Evolutionary conservation across 1,140 invertebrate genomes (phyloP), one percentile per base, ranked within the genome.

Genomic region (Brachionus plicatilis): DNA sequence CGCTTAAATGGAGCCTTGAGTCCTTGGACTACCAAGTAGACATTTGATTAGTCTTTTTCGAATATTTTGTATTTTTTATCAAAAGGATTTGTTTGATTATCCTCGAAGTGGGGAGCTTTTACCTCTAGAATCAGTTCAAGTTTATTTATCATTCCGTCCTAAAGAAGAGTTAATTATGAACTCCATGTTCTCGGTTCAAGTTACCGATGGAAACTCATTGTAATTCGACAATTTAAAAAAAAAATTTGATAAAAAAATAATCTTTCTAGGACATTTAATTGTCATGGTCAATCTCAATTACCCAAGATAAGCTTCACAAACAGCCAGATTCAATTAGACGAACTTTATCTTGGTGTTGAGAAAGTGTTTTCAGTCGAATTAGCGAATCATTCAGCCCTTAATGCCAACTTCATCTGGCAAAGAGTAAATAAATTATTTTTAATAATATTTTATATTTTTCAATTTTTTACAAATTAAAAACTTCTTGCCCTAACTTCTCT

Each of bases 261-360:
- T 53, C 72, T 65, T 82, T 86, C 20, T 85, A 89, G 88, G 45
- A 85, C 84, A 33, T 53, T 88, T 50, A 85, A 79, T 47, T 85
- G 85, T 27, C 86, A 78, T 83, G 88, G 79, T 6, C 88, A 89
- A 83, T 88, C 87, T n/a, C 88, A 89, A 85, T 84, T 70, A 0
- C 88, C 88, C 0, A 65, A 86, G 27, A 88, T 87, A 1, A 88
- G 87, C 80, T 84, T 89, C 9, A 33, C 87, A 43, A 84, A 86
- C n/a, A 86, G 86, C 86, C 72, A 87, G 14, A 20, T 88, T 6
- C 12, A 45, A 9, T 72, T 88, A 66, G 76, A 85, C 3, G 85
- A 86, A 12, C 86, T 88, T 8, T 89, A 86, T 83, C 11, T 87
- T 9, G 86, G 84, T 33, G 86, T 88, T 12, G 86, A 87, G 12